phyloP scores from a whole-genome alignment of 2,113 vertebrate genomes.

The Alethe castanea region DNA sequence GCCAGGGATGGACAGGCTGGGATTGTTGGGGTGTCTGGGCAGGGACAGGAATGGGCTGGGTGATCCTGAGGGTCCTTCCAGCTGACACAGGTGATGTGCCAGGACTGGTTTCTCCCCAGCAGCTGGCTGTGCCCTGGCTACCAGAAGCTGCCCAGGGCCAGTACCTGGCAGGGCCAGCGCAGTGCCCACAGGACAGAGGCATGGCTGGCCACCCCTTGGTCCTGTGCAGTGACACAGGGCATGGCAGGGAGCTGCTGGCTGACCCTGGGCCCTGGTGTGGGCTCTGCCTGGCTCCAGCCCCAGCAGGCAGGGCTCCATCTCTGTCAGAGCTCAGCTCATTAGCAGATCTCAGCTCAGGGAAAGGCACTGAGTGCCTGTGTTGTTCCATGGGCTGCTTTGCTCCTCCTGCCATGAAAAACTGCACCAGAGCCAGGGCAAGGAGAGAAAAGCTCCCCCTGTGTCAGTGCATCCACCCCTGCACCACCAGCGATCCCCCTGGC shows the following conservation, averaged over 20 bases:
- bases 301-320: not conserved
- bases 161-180: not conserved
- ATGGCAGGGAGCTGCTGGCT: not conserved
- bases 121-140: not conserved
- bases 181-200: not conserved
- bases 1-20: not conserved
- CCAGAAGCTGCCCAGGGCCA: accelerated
- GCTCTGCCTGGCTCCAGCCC: not conserved
- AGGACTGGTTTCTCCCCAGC: not conserved
- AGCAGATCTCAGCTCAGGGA: not conserved
- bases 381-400: not conserved
- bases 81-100: not conserved
- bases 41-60: accelerated
- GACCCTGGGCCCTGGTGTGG: not conserved
- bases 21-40: not conserved
- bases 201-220: not conserved
- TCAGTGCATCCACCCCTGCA: not conserved
- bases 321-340: not conserved
- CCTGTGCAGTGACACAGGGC: not conserved
- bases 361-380: not conserved
- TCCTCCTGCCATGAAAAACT: not conserved
- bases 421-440: not conserved
- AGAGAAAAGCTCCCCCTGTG: not conserved
- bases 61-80: not conserved
- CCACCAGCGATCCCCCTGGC: not conserved